A percentile compares a stretch with the other conserved stretches of the same genome.
These are phyloP conservation scores for Pachypanchax playfairii DNA, from an alignment of 2,113 vertebrate genomes.

Conservation along the genomic window DNA sequence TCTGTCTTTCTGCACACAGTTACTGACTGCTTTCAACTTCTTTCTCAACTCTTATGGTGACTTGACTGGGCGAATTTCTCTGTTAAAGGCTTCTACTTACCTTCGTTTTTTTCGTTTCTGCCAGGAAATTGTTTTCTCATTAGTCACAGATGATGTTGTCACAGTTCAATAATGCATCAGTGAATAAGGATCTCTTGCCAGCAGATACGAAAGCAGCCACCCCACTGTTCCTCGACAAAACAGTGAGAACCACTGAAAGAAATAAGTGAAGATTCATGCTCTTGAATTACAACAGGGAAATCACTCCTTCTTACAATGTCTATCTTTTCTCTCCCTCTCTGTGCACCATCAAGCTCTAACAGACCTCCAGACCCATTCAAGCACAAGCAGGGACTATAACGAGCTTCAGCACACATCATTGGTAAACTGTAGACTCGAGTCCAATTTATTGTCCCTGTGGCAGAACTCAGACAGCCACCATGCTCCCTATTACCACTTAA, in stretches of 20 bases:
- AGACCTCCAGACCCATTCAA: conserved; percentile 49
- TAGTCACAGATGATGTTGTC: conserved; percentile 37
- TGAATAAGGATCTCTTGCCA: conserved; percentile 21
- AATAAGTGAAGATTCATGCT: conserved; percentile 60
- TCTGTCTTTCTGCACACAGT: conserved; percentile 24
- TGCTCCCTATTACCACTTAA: conserved; percentile 20
- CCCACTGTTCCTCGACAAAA: conserved; percentile 24
- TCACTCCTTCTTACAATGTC: conserved; percentile 26
- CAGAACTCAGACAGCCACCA: conserved; percentile 35
- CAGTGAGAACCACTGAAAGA: conserved; percentile 59
- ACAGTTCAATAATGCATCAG: conserved; percentile 38
- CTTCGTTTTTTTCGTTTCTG: conserved; percentile 44
- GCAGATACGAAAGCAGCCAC: conserved; percentile 30
- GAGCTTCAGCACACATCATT: conserved; percentile 43
- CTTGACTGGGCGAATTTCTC: conserved; percentile 36
- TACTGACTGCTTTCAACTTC: conserved; percentile 38
- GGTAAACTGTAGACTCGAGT: conserved; percentile 58
- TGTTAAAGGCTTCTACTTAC: conserved; percentile 53
- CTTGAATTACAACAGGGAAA: conserved; percentile 45
- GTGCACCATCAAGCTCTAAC: conserved; percentile 7
- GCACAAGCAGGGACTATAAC: conserved; percentile 49
- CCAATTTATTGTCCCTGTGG: conserved; percentile 68
- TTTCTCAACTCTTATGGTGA: conserved; percentile 36
- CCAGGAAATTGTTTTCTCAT: conserved; percentile 67
- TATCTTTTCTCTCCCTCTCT: conserved; percentile 3